Base-by-base conservation (phyloP, 2,797 vertebrate genomes). In the Triplophysa bombifrons region DNA sequence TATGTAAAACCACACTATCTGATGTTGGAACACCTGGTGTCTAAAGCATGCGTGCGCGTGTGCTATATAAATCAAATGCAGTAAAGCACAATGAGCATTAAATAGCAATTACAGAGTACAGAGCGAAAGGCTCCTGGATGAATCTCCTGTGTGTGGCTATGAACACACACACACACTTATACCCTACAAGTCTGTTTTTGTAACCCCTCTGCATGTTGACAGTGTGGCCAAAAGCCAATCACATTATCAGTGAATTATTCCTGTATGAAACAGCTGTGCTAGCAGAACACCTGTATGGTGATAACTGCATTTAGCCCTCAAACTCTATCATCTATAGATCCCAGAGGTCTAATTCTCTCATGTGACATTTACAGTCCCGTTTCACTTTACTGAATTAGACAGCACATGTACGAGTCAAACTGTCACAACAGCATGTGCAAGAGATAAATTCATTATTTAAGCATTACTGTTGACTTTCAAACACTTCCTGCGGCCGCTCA, bases 171-270 rank as follows among this genome's bases (percentile, higher is more conserved):
- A 76, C 13, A 78, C 46, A 16, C 2, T 20, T 68, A 34, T 14
- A 25, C 11, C 53, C 66, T 7, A 73, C 51, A 77, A 48, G 72
- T 48, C 5, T 76, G 74, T 58, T 16, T 76, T 34, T 76, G 12
- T 58, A 68, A 8, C 64, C 67, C n/a, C 66, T 22, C 65, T 69
- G 63, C 55, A 69, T 66, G 53, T 76, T 76, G 68, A 77, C 68
- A 77, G 58, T 22, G 41, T 30, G 41, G 80, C 74, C n/a, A 58
- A 72, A 61, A 67, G 80, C 58, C 72, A 75, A 81, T 81, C 25
- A 58, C 55, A 76, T 82, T 82, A 82, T 74, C 34, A 55, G 63
- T 68, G 56, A 82, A 63, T 74, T 70, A 78, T 82, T 22, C 46
- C 30, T 72, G 64, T 74, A 78, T 56, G 22, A 70, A 82, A 70